Percentiles rank a stretch among this genome's conserved stretches.
Conservation (phyloP, 2,113 vertebrate genomes). For the Physeter macrocephalus region DNA sequence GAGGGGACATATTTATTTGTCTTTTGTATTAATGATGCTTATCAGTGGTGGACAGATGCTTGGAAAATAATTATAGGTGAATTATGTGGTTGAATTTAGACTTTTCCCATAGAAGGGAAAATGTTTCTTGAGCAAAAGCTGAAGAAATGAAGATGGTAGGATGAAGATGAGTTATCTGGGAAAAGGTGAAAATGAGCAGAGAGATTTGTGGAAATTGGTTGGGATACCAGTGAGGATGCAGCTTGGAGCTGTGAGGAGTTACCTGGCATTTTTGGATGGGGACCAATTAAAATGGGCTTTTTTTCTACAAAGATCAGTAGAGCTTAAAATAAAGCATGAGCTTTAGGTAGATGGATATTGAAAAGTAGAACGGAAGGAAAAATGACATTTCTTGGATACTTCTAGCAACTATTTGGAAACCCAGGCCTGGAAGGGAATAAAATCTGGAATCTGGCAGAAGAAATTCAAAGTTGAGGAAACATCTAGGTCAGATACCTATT, state of each 20-base stretch:
- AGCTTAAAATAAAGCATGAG: neutral
- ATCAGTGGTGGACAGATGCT: neutral
- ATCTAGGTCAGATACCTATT: neutral
- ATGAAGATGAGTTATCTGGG: neutral
- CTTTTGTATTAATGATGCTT: neutral
- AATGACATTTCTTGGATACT: neutral
- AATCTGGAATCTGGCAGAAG: neutral
- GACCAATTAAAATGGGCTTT: neutral
- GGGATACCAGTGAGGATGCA: neutral
- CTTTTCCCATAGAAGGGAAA: neutral
- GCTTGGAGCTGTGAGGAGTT: neutral
- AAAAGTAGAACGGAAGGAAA: neutral
- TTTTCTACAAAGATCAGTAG: neutral
- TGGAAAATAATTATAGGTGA: neutral
- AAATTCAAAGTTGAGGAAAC: neutral
- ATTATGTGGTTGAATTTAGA: neutral
- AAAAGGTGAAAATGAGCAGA: neutral
- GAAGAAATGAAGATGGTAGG: neutral
- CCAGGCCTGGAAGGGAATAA: neutral
- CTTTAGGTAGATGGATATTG: neutral
- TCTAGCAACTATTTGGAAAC: neutral
- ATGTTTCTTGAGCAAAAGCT: neutral
- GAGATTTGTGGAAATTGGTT: neutral
- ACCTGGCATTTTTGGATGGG: neutral
- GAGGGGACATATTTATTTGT: neutral